Evolutionary conservation across 2,888 invertebrate species (phyloP).

Genomic region (Agonopterix alstromeriana): DNA sequence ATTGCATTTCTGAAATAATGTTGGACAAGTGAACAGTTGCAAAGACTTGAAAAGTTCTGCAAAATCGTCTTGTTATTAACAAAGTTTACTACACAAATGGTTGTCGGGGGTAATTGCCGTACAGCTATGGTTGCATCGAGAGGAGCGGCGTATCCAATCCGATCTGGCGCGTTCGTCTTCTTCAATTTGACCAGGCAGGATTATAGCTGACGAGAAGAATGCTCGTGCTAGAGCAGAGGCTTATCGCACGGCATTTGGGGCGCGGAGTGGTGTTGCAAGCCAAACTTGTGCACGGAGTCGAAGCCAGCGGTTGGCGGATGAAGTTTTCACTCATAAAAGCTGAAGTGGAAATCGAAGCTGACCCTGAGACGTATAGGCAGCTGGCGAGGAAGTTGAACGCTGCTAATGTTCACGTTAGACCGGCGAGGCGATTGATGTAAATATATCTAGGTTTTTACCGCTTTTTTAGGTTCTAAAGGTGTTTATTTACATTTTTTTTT

Average conservation of each 20-base stretch:
- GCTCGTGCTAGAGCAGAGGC: conserved; percentile 72
- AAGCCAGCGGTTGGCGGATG: conserved; percentile 66
- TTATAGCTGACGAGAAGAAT: conserved; percentile 71
- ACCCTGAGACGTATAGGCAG: conserved; percentile 52
- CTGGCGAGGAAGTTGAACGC: conserved; percentile 54
- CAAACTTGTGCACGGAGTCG: conserved; percentile 58
- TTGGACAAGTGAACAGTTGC: conserved; percentile 59
- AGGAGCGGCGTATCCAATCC: conserved; percentile 46
- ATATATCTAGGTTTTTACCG: conserved; percentile 33
- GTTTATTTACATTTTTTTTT: no score
- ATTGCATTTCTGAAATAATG: conserved; percentile 49
- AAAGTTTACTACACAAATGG: conserved; percentile 42
- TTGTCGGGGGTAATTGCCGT: conserved; percentile 48
- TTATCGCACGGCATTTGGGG: conserved; percentile 54
- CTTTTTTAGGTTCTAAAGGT: conserved; percentile 6
- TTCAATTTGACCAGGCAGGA: conserved; percentile 69
- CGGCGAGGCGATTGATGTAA: conserved; percentile 53
- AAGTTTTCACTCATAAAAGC: conserved; percentile 58
- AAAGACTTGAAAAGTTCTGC: neutral
- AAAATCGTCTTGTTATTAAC: neutral
- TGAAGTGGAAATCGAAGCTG: conserved; percentile 66
- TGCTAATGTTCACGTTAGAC: conserved; percentile 56
- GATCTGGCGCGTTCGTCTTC: conserved; percentile 65
- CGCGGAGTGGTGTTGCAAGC: conserved; percentile 58
- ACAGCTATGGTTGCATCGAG: conserved; percentile 65